Base-by-base conservation (phyloP, 2,113 vertebrate genomes). In the Asarcornis scutulata region DNA sequence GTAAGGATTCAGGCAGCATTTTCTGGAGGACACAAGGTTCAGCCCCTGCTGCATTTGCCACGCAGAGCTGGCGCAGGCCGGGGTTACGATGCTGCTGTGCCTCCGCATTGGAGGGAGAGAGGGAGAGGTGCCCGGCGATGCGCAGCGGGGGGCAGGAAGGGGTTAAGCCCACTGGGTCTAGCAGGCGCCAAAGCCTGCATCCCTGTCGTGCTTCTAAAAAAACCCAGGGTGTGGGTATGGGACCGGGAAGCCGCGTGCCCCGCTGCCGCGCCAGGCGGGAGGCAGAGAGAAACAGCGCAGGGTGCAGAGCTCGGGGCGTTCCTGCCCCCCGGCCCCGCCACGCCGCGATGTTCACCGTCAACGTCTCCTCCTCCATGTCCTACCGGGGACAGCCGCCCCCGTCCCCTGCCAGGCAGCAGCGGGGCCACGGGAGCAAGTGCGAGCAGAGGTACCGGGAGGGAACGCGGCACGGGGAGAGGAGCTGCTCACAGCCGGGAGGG, bases 331-430 rank as follows among this genome's bases (percentile, higher is more conserved):
- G 4, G 34, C 63, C 3, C 89, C 27, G 27, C 69, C 80, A 90
- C 12, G 3, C 75, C 63, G 29, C 94, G 71, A 98, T 98, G 98
- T 98, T 98, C 97, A 98, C 98, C 1, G 97, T 98, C 84, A 99
- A 98, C 87, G 93, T 99, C 96, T 98, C 98, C 2, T 98, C 98
- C 4, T 98, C 98, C 78, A 91, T 98, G 97, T 96, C 97, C 55
- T 95, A 97, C 93, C 58, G 97, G 89, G 97, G 96, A 95, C 96
- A 94, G 23, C 93, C 52, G 10, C 81, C 97, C 78, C 91, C 97
- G 34, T 87, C 86, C 89, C 91, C 96, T 76, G 86, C 95, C 91
- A 96, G 94, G 90, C 98, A 95, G 46, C 50, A 11, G 81, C 42
- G 62, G 77, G 95, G 93, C 87, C 91, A 96, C 86, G 95, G 95